Conservation (phyloP, 2,113 vertebrate species). For the Oreamnos americanus region DNA sequence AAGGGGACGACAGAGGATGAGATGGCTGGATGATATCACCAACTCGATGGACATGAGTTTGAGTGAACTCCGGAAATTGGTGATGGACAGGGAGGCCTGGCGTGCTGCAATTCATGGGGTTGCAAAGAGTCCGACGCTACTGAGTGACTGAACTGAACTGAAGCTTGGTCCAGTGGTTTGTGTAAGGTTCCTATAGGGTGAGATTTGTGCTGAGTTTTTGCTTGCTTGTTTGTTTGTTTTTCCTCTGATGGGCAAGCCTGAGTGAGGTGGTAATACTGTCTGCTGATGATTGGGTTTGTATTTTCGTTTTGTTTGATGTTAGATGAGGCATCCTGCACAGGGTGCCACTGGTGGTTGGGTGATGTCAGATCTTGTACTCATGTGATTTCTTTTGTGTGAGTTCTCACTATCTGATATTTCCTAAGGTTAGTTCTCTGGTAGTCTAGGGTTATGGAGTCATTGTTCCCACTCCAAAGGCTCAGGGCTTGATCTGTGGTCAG, state of each 20-base stretch:
- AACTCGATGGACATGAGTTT: too few relatives aligned
- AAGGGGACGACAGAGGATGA: too few relatives aligned
- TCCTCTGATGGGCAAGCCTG: not conserved
- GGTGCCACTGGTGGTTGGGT: not conserved
- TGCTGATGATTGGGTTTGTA: not conserved
- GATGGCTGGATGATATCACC: too few relatives aligned
- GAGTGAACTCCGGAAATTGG: too few relatives aligned
- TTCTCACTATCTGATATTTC: not conserved
- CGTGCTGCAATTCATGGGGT: too few relatives aligned
- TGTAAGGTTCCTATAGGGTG: not conserved
- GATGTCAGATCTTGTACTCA: not conserved
- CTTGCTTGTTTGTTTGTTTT: not conserved
- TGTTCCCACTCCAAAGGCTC: not conserved
- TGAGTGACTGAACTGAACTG: too few relatives aligned
- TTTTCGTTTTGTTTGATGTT: not conserved
- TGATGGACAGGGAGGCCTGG: too few relatives aligned
- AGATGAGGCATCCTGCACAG: not conserved
- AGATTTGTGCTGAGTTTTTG: not conserved
- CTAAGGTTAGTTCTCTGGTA: not conserved
- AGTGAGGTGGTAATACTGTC: not conserved
- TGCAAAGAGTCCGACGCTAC: accelerated
- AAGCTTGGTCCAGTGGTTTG: not conserved
- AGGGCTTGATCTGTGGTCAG: not conserved
- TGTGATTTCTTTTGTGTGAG: not conserved
- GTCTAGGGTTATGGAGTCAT: not conserved